These are phyloP conservation scores for Corythoichthys haematopterus DNA, from an alignment of 2,113 vertebrate genomes.

Conservation along the genomic window DNA sequence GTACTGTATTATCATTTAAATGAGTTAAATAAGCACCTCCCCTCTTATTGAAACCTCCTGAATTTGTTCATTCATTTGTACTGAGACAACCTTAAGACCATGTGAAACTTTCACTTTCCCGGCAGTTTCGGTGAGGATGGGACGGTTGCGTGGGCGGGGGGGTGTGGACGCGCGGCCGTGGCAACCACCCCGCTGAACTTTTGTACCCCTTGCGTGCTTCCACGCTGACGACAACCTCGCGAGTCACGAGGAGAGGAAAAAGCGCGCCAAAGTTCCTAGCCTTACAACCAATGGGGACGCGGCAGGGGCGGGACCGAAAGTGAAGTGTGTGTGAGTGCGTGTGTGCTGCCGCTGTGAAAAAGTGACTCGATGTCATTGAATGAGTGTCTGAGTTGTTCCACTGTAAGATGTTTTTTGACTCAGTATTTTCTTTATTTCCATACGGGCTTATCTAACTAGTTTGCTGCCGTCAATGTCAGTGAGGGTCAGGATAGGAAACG, in stretches of 20 bases:
- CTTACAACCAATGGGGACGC: constrained; percentile 48
- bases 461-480: not conserved
- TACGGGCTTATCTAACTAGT: too few species aligned
- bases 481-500: not conserved
- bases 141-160: not conserved
- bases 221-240: constrained; percentile 9
- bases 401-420: not conserved
- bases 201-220: constrained; percentile 40
- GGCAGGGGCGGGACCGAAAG: constrained; percentile 13
- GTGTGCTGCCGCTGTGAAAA: not conserved
- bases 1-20: too few species aligned
- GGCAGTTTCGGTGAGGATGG: not conserved
- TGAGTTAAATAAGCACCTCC: too few species aligned
- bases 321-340: constrained; percentile 9
- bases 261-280: constrained; percentile 55
- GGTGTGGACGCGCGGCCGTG: not conserved
- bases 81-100: too few species aligned
- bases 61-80: too few species aligned
- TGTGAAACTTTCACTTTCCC: not conserved
- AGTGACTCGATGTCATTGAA: not conserved
- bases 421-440: not conserved
- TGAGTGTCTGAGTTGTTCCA: not conserved
- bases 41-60: too few species aligned
- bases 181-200: constrained; percentile 54
- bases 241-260: constrained; percentile 35